Evolutionary conservation across 2,888 invertebrate genomes (phyloP), one percentile per base, ranked within the genome.

Genomic region (Synanthedon vespiformis): DNA sequence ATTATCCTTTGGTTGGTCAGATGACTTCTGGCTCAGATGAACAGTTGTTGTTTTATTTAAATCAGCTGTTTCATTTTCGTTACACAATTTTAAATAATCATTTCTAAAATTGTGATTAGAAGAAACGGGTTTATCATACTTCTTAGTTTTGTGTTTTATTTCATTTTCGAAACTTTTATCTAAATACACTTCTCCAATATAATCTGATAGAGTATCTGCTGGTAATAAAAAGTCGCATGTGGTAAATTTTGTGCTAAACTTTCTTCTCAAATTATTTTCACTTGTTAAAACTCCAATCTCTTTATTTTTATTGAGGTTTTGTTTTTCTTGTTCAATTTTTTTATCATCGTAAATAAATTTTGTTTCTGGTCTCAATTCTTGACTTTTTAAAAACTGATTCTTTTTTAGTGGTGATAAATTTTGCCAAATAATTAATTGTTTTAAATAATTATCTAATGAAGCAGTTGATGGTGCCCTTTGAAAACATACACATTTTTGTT

Each of bases 391-490:
- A 57, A 53, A 73, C 67, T 58, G 53, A 59, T 58, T 74, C 74
- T 34, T 34, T 34, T 34, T 34, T 10, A 34, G 34, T 34, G 34
- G 34, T 10, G 34, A 34, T 34, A 34, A 34, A 34, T 34, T 34
- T 34, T 34, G 34, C 72, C 70, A 73, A 56, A 72, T 69, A 1
- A 60, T 54, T 56, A 84, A 70, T 12, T 64, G 73, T 52, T 73
- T 65, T 50, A 86, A 63, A 52, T 85, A 65, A 55, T 71, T 70
- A 57, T 85, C 75, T 55, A 86, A 70, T 3, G 86, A 86, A 44
- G 73, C 72, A 53, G 68, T 77, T 49, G 86, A 86, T 40, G 85
- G 85, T 4, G 65, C 54, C 66, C 77, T 82, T 61, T 77, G 68
- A 56, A 85, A 80, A 68, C 86, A 85, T 54, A 59, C 61, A 58